A percentile compares a stretch with the other conserved stretches of the same genome.
Conservation (phyloP, 2,797 vertebrate genomes). For the Ciconia nigra region DNA sequence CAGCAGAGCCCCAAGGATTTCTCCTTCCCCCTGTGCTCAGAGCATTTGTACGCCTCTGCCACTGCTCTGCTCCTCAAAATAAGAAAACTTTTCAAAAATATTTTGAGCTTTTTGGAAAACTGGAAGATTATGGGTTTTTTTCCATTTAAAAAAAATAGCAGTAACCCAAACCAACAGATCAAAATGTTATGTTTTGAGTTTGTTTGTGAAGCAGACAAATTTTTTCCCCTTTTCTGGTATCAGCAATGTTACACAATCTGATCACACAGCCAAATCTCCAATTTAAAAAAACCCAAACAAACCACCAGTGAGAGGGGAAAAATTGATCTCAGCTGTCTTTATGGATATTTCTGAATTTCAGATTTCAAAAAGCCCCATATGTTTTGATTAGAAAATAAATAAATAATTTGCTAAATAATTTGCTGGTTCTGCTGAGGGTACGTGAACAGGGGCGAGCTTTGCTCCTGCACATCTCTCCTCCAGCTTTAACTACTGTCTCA, state of each 20-base stretch:
- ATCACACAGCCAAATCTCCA: not conserved
- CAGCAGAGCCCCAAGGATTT: not conserved
- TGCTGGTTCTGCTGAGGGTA: not conserved
- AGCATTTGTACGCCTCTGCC: not conserved
- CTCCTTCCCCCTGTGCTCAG: not conserved
- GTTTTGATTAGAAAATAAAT: not conserved
- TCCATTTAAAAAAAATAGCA: not conserved
- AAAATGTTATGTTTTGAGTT: not conserved
- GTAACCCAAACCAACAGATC: not conserved
- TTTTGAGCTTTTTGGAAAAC: not conserved
- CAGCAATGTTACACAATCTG: not conserved
- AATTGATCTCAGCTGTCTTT: not conserved
- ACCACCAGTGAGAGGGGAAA: not conserved
- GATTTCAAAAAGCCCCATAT: not conserved
- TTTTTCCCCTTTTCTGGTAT: not conserved
- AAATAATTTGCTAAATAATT: not conserved
- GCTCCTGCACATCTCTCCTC: not conserved
- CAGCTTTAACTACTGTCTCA: not conserved
- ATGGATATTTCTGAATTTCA: not conserved
- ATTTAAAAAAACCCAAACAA: not conserved
- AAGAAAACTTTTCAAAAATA: not conserved
- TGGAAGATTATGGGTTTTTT: fast-evolving
- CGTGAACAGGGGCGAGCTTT: not conserved
- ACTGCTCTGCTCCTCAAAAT: not conserved
- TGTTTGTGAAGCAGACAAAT: not conserved